Evolutionary conservation across 1,140 invertebrate genomes (phyloP), one percentile per base, ranked within the genome.

Genomic region (Drosophila teissieri): DNA sequence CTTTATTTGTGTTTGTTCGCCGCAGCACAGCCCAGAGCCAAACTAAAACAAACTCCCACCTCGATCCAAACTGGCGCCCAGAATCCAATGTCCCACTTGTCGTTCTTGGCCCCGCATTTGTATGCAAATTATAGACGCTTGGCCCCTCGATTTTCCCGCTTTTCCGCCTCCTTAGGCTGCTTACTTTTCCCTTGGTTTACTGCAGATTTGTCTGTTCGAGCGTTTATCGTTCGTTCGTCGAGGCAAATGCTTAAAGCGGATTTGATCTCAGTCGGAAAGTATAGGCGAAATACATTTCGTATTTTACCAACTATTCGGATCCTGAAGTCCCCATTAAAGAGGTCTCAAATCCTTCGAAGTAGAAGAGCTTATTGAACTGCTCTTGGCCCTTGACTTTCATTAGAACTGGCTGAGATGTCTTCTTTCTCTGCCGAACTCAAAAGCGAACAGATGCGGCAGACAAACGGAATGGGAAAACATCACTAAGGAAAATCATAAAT

Each of bases 101-200:
- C 78, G 55, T 70, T 70, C 39, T 62, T 65, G 73, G 65, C 52
- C 55, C 55, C 76, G 84, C 85, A 89, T 89, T 89, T 89, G 88
- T 89, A 89, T 89, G 84, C 84, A 89, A 89, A 89, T 89, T 89
- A 89, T 89, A 89, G 84, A 89, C 40, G 85, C 77, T 70, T 89
- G 84, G 77, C 52, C 76, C 78, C 64, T 65, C 46, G 61, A 53
- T 65, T 84, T 86, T 69, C 65, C 69, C 46, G n/a, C 17, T 22
- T 52, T 40, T 53, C 39, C 56, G 31, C 40, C 40, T 70, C 49
- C 67, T 57, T 53, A 61, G 64, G 70, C 61, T 51, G 63, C 48
- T 46, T 63, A 60, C 69, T 60, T 76, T 67, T 76, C 52, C 54
- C 62, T 49, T 51, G 54, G 54, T 37, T 67, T 70, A 73, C 36